These are phyloP conservation scores for Priocnemis perturbator DNA, from an alignment of 2,888 invertebrate genomes.

Conservation along the genomic window DNA sequence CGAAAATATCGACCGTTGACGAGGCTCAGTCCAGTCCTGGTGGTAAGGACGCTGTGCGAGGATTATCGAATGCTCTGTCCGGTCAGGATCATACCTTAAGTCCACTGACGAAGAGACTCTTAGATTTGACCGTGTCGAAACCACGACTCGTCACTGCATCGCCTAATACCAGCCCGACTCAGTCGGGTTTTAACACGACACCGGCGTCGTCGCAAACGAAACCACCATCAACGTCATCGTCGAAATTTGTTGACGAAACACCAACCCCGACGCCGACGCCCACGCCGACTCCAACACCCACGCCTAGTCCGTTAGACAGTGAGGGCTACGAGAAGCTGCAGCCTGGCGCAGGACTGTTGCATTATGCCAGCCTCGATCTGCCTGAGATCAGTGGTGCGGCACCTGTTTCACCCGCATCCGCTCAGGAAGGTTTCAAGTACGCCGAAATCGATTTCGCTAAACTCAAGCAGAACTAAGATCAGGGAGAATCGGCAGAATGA, in stretches of 20 bases:
- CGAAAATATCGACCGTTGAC: slow-evolving; percentile 31
- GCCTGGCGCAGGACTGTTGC: slow-evolving; percentile 73
- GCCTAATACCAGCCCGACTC: slow-evolving; percentile 57
- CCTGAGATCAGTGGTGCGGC: slow-evolving; percentile 72
- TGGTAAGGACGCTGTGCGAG: slow-evolving; percentile 28
- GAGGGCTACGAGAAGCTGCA: slow-evolving; percentile 74
- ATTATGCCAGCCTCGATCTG: slow-evolving; percentile 83
- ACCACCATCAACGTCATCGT: slow-evolving; percentile 58
- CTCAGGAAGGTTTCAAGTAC: slow-evolving; percentile 79
- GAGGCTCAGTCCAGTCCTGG: slow-evolving; percentile 46
- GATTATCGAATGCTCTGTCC: slow-evolving; percentile 39
- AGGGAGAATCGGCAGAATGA: neutral
- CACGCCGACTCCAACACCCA: slow-evolving; percentile 67
- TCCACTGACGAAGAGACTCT: slow-evolving; percentile 65
- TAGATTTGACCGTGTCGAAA: slow-evolving; percentile 64
- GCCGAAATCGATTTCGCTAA: slow-evolving; percentile 89
- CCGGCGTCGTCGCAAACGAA: slow-evolving; percentile 42
- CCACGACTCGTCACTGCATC: slow-evolving; percentile 65
- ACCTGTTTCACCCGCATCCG: slow-evolving; percentile 72
- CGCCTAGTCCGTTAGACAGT: slow-evolving; percentile 76
- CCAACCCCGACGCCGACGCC: slow-evolving; percentile 56
- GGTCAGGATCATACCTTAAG: slow-evolving; percentile 51
- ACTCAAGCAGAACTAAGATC: slow-evolving; percentile 69
- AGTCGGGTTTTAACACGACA: slow-evolving; percentile 52
- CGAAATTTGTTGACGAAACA: slow-evolving; percentile 65